Conservation (phyloP, 1,140 invertebrate species). For the Pteromalus puparum region DNA sequence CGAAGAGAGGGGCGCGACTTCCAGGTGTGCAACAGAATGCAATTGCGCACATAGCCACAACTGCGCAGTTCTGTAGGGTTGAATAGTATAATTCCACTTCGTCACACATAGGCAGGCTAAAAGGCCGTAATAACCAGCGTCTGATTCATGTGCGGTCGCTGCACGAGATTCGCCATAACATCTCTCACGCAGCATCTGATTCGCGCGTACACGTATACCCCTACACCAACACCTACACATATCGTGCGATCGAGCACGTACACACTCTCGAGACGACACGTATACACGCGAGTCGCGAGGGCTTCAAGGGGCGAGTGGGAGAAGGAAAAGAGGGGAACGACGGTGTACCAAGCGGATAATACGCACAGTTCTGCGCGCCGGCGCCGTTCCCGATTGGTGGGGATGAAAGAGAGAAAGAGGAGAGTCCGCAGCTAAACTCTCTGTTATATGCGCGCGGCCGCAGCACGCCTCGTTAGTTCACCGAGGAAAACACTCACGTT, state of each 20-base stretch:
- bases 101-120: too few relatives aligned
- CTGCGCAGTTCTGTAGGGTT: too few relatives aligned
- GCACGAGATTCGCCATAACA: too few relatives aligned
- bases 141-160: too few relatives aligned
- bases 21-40: too few relatives aligned
- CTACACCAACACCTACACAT: neutral
- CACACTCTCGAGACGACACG: neutral
- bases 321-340: neutral
- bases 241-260: neutral
- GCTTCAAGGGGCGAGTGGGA: neutral
- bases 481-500: slow-evolving; percentile 28
- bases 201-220: too few relatives aligned
- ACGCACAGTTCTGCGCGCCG: neutral
- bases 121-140: too few relatives aligned
- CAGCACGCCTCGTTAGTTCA: slow-evolving; percentile 20
- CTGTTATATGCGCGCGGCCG: slow-evolving; percentile 12
- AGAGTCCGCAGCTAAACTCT: neutral
- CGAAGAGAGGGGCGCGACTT: too few relatives aligned
- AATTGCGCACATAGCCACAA: too few relatives aligned
- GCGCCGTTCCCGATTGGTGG: neutral
- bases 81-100: too few relatives aligned
- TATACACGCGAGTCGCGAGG: neutral
- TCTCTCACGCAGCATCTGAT: too few relatives aligned
- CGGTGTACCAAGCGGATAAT: neutral
- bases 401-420: neutral